Conservation (phyloP, 2,113 vertebrate genomes). For the Bungarus multicinctus region DNA sequence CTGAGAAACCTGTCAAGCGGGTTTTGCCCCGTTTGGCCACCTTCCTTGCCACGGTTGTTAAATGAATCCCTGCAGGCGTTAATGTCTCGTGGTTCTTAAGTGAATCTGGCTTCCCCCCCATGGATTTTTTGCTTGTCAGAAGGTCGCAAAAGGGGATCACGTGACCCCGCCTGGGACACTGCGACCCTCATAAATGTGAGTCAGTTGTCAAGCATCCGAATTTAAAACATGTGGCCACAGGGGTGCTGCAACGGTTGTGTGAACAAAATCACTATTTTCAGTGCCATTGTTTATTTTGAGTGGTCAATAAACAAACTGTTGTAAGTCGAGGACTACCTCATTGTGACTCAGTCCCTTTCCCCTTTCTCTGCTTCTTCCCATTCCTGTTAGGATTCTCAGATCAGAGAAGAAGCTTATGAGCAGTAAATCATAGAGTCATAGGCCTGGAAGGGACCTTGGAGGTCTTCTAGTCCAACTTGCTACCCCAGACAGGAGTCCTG, state of each 20-base stretch:
- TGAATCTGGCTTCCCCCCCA: not conserved
- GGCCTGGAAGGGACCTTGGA: not conserved
- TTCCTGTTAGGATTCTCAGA: not conserved
- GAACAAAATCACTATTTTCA: not conserved
- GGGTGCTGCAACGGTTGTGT: not conserved
- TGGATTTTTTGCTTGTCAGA: not conserved
- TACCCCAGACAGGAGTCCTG: not conserved
- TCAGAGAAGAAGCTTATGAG: too few relatives aligned
- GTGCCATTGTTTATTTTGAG: not conserved
- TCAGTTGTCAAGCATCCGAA: not conserved
- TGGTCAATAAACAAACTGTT: not conserved
- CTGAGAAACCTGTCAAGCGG: not conserved
- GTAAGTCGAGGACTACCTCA: not conserved
- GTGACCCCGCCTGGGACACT: not conserved
- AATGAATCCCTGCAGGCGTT: not conserved
- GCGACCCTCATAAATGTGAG: not conserved
- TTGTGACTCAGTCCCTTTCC: not conserved
- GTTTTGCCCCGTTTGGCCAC: fast-evolving
- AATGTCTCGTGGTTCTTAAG: not conserved
- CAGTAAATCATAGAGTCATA: not conserved
- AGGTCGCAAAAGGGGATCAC: not conserved
- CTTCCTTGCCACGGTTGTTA: not conserved
- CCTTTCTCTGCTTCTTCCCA: not conserved
- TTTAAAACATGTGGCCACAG: not conserved
- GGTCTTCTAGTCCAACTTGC: not conserved